Evolutionary conservation across 2,797 vertebrate species (phyloP), one percentile per base, ranked within the genome.

Genomic region (Trachops cirrhosus): DNA sequence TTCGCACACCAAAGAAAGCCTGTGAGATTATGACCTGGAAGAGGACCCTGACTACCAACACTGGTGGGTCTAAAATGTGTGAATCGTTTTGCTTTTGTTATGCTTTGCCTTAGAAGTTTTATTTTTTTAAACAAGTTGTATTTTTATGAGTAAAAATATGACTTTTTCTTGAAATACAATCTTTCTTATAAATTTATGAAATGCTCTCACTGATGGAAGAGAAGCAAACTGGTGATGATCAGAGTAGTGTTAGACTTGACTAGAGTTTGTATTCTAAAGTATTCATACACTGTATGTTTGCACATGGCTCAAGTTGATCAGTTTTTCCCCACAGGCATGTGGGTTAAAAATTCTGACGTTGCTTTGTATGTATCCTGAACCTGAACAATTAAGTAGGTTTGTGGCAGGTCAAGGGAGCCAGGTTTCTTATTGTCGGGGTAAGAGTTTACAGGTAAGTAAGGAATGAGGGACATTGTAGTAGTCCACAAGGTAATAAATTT

Each of bases 281-380:
- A 7, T 19, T 68, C 21, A 24, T 0, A 44, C 10, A 67, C 12
- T n/a, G 1, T 34, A 54, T 7, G 26, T 22, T n/a, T 1, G 6
- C 26, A 41, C 9, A 24, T 32, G 4, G 3, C 34, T 70, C 9
- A 52, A 48, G 16, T 22, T 78, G 8, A n/a, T 52, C 52, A 52
- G 18, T 62, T 74, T 48, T 21, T 3, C 16, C 9, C 6, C 32
- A 26, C 54, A 37, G 34, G 29, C 3, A 9, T 18, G n/a, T 5
- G 16, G 32, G 41, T 64, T 88, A 29, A 88, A 18, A 29, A 12
- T 37, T 37, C 71, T 29, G 12, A 48, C 77, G 34, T 24, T 37
- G 10, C 24, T 52, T 70, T 52, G 67, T 15, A 21, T 85, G 9
- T 70, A 52, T 52, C 12, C 9, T 52, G n/a, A 29, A 24, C 67